phyloP scores from a whole-genome alignment of 2,888 invertebrate species.

The Plagodis dolabraria region DNA sequence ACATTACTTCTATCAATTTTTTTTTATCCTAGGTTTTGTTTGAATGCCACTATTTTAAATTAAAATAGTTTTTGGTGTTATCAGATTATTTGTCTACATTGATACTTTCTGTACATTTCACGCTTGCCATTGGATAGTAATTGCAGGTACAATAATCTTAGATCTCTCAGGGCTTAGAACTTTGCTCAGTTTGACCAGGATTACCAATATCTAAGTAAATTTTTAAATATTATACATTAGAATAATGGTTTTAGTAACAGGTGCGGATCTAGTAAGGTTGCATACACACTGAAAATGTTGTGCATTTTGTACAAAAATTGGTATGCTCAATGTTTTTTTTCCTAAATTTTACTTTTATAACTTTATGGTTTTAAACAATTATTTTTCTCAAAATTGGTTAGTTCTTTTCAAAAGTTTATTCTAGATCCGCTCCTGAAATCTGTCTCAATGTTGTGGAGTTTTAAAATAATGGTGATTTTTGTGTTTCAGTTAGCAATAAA shows the following conservation, averaged over 20 bases:
- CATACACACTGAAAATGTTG: not conserved
- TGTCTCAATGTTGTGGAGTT: conserved; percentile 7
- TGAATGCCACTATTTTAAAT: no score
- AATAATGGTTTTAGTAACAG: conserved; percentile 3
- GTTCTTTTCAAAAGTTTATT: not conserved
- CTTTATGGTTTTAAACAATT: not conserved
- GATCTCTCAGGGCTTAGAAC: conserved; percentile 18
- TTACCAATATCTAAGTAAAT: conserved; percentile 30
- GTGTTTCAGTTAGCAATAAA: not conserved
- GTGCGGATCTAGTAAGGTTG: conserved; percentile 24
- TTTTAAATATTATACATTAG: conserved; percentile 1
- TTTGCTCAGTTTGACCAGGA: conserved; percentile 29
- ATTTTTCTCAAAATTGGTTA: not conserved
- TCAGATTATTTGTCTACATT: conserved; percentile 3
- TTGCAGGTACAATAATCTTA: conserved; percentile 28
- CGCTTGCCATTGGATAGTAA: conserved; percentile 30
- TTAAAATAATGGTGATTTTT: not conserved
- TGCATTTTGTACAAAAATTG: not conserved
- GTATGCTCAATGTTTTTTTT: no score
- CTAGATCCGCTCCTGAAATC: conserved; percentile 29
- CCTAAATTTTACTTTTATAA: no score
- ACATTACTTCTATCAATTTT: no score
- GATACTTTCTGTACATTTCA: conserved; percentile 14
- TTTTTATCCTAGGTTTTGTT: no score
- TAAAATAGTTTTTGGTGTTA: no score